These are phyloP conservation scores for Linepithema humile DNA, from an alignment of 1,140 invertebrate genomes.

Conservation along the genomic window DNA sequence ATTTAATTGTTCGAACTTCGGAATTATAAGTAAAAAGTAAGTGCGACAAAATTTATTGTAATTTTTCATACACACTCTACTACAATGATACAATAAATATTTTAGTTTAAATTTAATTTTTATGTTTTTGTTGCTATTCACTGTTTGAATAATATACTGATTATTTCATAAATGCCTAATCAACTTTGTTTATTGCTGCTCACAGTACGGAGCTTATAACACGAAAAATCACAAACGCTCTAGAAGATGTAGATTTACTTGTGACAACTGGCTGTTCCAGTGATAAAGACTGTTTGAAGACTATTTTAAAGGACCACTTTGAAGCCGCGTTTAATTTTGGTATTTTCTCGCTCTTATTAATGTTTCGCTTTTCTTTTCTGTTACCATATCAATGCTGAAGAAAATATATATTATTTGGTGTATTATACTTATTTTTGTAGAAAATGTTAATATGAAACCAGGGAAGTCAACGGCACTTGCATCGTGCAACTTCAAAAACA, in stretches of 20 bases:
- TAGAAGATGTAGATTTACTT: constrained; percentile 89
- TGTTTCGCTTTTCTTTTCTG: no score
- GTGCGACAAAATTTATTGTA: constrained; percentile 55
- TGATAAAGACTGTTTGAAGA: no score
- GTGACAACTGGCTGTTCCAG: constrained; percentile 96
- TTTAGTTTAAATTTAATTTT: no score
- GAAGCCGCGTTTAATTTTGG: constrained; percentile 94
- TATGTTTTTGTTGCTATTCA: no score
- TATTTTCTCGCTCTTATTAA: constrained; percentile 56
- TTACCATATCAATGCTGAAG: background rate
- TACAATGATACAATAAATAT: background rate
- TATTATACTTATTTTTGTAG: constrained; percentile 53
- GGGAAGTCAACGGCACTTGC: constrained; percentile 98
- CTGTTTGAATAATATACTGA: background rate
- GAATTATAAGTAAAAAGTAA: constrained; percentile 89
- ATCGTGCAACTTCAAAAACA: constrained; percentile 87
- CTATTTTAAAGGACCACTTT: no score
- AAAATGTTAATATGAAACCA: constrained; percentile 97
- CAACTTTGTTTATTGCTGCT: no score
- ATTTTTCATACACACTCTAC: background rate
- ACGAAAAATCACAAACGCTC: constrained; percentile 85
- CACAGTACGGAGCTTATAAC: constrained; percentile 86
- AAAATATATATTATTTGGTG: background rate
- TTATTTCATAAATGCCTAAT: no score
- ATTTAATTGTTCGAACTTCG: constrained; percentile 87